Conservation (phyloP, 2,888 invertebrate species). For the Strigamia maritima region DNA sequence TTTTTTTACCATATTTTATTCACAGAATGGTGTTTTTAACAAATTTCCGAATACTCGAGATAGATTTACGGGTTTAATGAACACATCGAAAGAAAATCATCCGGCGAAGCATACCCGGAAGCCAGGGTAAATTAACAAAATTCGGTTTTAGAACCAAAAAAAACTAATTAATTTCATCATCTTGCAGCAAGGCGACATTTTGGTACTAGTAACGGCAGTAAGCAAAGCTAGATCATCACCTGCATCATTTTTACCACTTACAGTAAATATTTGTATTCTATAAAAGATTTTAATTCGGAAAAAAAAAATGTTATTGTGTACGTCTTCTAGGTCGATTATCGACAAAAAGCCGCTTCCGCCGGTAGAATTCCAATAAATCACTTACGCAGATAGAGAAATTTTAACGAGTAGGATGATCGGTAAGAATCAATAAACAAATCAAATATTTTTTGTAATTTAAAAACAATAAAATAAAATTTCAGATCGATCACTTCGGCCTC, state of each 20-base stretch:
- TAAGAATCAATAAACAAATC: slow-evolving; percentile 40
- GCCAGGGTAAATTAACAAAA: no score
- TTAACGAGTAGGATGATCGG: slow-evolving; percentile 82
- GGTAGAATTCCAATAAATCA: slow-evolving; percentile 96
- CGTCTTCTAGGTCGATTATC: slow-evolving; percentile 68
- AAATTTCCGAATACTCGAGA: no score
- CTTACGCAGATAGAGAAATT: slow-evolving; percentile 86
- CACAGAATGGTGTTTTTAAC: no score
- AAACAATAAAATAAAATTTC: slow-evolving; percentile 29
- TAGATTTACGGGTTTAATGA: no score
- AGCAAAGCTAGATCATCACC: neutral
- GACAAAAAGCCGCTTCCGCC: slow-evolving; percentile 92
- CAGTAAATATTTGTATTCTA: neutral
- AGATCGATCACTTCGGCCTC: slow-evolving; percentile 82
- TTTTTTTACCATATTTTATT: no score
- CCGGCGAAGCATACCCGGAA: no score
- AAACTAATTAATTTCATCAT: neutral
- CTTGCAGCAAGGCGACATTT: neutral
- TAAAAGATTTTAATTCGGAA: neutral
- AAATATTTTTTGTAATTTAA: neutral
- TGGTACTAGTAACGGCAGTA: slow-evolving; percentile 11
- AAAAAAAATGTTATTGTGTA: neutral
- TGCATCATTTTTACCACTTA: neutral
- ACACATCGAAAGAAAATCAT: no score
- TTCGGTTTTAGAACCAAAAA: no score